Base-by-base conservation (phyloP, 2,113 vertebrate species). In the Tauraco erythrolophus region DNA sequence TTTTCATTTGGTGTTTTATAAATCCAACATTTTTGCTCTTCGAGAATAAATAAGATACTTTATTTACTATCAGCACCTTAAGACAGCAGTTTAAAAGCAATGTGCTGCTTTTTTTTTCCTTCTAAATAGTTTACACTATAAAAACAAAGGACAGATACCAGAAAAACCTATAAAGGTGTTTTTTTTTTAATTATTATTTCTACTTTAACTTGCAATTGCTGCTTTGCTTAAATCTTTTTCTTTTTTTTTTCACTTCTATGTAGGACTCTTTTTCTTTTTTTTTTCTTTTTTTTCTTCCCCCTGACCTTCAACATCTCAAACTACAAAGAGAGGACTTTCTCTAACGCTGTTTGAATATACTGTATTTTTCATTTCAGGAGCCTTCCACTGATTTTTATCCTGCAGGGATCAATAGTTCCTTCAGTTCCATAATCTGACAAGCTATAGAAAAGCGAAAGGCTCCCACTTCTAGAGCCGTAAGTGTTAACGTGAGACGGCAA, bases 341-440 rank as follows among this genome's bases (percentile, higher is more conserved):
- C 88, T 93, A 95, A 94, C 5, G 3, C 76, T 95, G 88, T 97
- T 96, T 97, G 95, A 97, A 95, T 97, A 96, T n/a, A 95, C 69
- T 58, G 80, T 75, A 77, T 97, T 89, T 94, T 96, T 91, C 95
- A 96, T 96, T 97, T 96, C 96, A 97, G 94, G 78, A 96, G 80
- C 33, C 87, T 97, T 98, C 69, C 66, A 83, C 90, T 95, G 97
- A 97, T 98, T 97, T 97, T 97, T 97, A 97, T 97, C 96, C 95
- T 96, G 92, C 75, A 50, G 86, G 83, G 95, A 97, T 97, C 97
- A 97, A 95, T 94, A 91, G 39, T 93, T 94, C 23, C 93, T 92
- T 97, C 92, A 96, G 77, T 92, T 97, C 95, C 75, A 79, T 97
- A 96, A 98, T 97, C 97, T 98, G 96, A 97, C 95, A 97, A 96